These are phyloP conservation scores for Pristionchus mayeri DNA, from an alignment of 2,888 invertebrate genomes.

Conservation along the genomic window DNA sequence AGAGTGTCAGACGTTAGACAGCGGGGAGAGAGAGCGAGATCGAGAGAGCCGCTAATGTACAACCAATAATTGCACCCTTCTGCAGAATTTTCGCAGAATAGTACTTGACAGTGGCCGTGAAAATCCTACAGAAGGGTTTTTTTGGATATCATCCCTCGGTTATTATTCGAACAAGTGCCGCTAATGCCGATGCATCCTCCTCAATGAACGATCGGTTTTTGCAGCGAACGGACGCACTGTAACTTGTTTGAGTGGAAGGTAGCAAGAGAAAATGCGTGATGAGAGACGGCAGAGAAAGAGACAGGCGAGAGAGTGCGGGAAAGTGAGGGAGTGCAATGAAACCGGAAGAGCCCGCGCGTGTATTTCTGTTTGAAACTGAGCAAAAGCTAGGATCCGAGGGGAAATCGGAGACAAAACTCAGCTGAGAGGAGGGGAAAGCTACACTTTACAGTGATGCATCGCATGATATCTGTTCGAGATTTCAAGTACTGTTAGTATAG, in stretches of 20 bases:
- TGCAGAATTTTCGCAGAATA: no score
- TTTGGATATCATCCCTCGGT: no score
- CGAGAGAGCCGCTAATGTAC: no score
- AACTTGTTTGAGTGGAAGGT: not conserved
- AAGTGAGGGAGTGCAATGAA: not conserved
- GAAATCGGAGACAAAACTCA: constrained; percentile 16
- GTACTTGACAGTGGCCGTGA: no score
- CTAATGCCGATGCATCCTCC: no score
- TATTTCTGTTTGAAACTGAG: constrained; percentile 25
- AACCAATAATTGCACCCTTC: no score
- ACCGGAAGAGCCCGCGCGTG: not conserved
- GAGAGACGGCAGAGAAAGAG: not conserved
- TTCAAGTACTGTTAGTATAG: no score
- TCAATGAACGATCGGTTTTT: not conserved
- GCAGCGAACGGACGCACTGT: not conserved
- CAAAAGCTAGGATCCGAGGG: not conserved
- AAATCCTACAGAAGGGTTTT: no score
- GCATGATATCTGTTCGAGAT: no score
- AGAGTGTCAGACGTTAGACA: no score
- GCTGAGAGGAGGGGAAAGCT: not conserved
- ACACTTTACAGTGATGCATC: constrained; percentile 9
- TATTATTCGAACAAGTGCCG: no score
- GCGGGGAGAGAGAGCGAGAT: no score
- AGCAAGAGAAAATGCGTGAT: not conserved
- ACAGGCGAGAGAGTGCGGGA: not conserved